Evolutionary conservation across 2,888 invertebrate species (phyloP), one percentile per base, ranked within the genome.

Genomic region (Melolontha melolontha): DNA sequence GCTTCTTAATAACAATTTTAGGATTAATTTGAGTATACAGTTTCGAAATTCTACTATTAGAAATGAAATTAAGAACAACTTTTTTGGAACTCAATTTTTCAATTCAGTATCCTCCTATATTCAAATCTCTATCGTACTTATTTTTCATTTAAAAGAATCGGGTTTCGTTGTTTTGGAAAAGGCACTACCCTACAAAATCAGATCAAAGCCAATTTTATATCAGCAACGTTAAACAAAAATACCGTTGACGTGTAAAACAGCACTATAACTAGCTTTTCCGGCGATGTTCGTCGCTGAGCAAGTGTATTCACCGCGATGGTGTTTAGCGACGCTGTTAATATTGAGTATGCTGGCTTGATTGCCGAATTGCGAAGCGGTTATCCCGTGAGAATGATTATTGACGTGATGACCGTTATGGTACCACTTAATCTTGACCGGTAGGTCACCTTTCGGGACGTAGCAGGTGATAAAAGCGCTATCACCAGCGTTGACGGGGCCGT

Each of bases 361-460:
- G 49, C 82, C 79, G 72, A 81, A 81, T 12, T 76, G 75, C 27
- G 80, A 79, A 27, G 77, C 80, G 27, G 80, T 78, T 52, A 81
- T 78, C 59, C 81, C 81, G 69, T 75, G 76, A 49, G 78, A 77
- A 68, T 80, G 80, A 69, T 27, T 29, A 27, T 59, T 44, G 50
- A 82, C 79, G 72, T 86, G 86, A 72, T 86, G 84, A 65, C 88
- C 89, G 79, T 92, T 90, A 78, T 91, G 89, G 70, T 86, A 86
- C 92, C 92, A 92, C 68, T 87, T 86, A 72, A 92, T 89, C 73
- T 88, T 87, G 67, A 93, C 84, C 54, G 92, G 92, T 66, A 88
- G 82, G 80, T 92, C 92, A 70, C 92, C 92, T 82, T 92, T 92
- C 66, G 87, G 87, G 66, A 91, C 89, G 74, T 90, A 87, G 81